Percentiles rank a stretch among this genome's conserved stretches.
Conservation (phyloP, 1,140 invertebrate genomes). For the Procambarus clarkii region DNA sequence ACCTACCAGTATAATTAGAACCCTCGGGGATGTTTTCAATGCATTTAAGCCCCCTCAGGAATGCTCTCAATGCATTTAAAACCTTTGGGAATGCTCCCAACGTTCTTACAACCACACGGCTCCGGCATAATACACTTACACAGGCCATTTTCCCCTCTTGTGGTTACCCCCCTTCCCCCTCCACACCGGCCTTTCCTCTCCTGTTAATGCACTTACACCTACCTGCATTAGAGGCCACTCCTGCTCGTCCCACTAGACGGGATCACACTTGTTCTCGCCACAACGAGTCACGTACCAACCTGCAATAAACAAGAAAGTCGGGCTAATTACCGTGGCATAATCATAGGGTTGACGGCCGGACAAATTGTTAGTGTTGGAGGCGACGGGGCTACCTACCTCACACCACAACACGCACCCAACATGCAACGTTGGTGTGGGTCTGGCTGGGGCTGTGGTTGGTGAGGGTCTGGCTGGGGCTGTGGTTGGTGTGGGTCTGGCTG, state of each 20-base stretch:
- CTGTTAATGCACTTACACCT: background rate
- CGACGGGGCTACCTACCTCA: background rate
- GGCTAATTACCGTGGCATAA: constrained; percentile 18
- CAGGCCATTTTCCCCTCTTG: background rate
- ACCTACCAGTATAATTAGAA: too few species aligned
- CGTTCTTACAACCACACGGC: background rate
- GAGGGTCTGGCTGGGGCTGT: too few species aligned
- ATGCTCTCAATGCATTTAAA: background rate
- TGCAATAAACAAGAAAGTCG: constrained; percentile 11
- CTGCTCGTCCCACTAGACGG: background rate
- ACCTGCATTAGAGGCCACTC: constrained; percentile 10
- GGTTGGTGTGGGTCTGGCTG: too few species aligned
- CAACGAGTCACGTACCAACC: constrained; percentile 26
- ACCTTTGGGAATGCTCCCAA: background rate
- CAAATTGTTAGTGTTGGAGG: background rate
- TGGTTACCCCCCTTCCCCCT: background rate
- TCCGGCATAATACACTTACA: background rate
- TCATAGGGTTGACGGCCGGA: constrained; percentile 14
- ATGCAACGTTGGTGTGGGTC: too few species aligned
- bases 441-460: too few species aligned
- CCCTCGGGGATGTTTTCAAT: too few species aligned
- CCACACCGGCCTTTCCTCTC: background rate
- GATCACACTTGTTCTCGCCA: background rate
- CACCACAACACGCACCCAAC: background rate
- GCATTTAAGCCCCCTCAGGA: too few species aligned